Base-by-base conservation (phyloP, 2,113 vertebrate species). In the Stomatorhinus ivindoensis region DNA sequence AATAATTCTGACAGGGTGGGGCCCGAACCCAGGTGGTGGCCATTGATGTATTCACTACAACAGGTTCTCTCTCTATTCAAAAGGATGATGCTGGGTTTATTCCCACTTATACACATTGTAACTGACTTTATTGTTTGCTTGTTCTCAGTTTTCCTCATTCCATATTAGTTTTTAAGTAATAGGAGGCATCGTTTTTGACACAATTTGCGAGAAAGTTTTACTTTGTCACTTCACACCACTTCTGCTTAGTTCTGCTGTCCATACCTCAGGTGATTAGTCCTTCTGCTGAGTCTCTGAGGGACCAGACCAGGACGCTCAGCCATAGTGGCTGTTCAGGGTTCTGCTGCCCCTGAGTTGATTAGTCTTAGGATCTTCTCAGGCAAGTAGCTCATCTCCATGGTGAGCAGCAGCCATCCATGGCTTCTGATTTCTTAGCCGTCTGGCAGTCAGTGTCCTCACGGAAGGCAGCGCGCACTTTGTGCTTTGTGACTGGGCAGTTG, bases 381-480 rank as follows among this genome's bases (percentile, higher is more conserved):
- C 58, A 44, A 88, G 3, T 35, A 88, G 89, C 61, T 89, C 46
- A 89, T 92, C 90, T 80, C 15, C 48, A 24, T 42, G 19, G 69
- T 17, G 61, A 44, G 42, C 2, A 31, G 61, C 21, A 50, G 65
- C 6, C 42, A 65, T 31, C 15, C 15, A 17, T 19, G 17, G 46
- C 35, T 51, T 17, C 87, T 88, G 87, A 47, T 76, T 46, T 73
- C 44, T 80, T 27, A 31, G 58, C 44, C n/a, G 21, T 47, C 21
- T 1, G 47, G 31, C 69, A 80, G 44, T 42, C 24, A 50, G 46
- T 47, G 11, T 4, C 24, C 27, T 65, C 47, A 46, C 46, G 21
- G 24, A 73, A 48, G n/a, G 55, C 44, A 11, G 58, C 5, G 24
- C 9, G 55, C 2, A 73, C 27, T 69, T 69, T 27, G 61, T 35